A percentile compares a stretch with the other conserved stretches of the same genome.
Conservation (phyloP, 2,888 invertebrate genomes). For the Orchestes rusci region DNA sequence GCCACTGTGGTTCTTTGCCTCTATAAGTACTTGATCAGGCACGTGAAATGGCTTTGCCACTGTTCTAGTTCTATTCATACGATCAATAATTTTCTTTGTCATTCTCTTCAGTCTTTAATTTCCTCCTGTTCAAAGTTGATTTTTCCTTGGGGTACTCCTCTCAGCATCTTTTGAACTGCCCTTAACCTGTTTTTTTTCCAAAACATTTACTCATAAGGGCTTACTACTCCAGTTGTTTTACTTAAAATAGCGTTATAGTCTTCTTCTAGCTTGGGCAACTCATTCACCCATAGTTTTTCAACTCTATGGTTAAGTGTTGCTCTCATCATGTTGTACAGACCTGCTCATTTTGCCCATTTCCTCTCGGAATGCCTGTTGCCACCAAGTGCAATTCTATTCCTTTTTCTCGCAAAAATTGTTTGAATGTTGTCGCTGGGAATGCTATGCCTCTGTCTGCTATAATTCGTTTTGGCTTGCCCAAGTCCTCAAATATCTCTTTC, state of each 20-base stretch:
- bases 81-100: neutral
- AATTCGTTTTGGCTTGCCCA: constrained; percentile 9
- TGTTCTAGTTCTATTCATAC: neutral
- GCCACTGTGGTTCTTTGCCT: neutral
- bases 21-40: too few relatives aligned
- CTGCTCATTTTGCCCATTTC: constrained; percentile 10
- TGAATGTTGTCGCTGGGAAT: constrained; percentile 1
- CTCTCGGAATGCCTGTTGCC: constrained; percentile 11
- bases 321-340: constrained; percentile 11
- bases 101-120: neutral
- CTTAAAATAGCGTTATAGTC: neutral
- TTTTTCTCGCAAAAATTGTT: constrained; percentile 4
- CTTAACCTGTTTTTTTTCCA: neutral
- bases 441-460: constrained; percentile 7
- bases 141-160: neutral
- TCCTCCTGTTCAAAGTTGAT: neutral
- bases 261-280: neutral
- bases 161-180: constrained; percentile 1
- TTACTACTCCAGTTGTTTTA: neutral
- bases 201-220: neutral
- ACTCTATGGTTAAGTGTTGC: neutral
- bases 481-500: constrained; percentile 1
- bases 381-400: constrained; percentile 9
- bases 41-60: too few relatives aligned
- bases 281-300: constrained; percentile 5